Base-by-base conservation (phyloP, 2,888 invertebrate species). In the Nomada goodeniana region DNA sequence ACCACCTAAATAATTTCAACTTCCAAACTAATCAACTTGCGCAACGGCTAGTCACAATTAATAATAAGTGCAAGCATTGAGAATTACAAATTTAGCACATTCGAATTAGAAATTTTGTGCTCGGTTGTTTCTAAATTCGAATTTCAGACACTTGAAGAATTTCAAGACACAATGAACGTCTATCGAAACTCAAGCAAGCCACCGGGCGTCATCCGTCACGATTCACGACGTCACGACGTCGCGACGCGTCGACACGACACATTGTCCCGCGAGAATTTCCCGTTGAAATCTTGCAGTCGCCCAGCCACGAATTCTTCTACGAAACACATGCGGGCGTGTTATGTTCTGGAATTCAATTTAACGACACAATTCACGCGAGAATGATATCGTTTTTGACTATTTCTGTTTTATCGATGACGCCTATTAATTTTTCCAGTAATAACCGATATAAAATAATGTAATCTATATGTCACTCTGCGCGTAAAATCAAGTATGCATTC, bases 261-360 rank as follows among this genome's bases (percentile, higher is more conserved):
- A 61, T 50, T 60, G 65, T 82, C 82, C 65, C 81, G 4, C 29
- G 67, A 53, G 70, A 57, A 71, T 75, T 81, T 82, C 67, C 82
- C 44, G 64, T 11, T 55, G 64, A 67, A 71, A 70, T 72, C 82
- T 71, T 68, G 29, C 57, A 11, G 18, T 11, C 10, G 53, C 26
- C 36, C 50, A 18, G 23, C 4, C 44, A 15, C 26, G 0, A 15
- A 50, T 64, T 64, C 69, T 65, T 69, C 52, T 50, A 55, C 61
- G 23, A 20, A 36, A 63, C 59, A 18, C 59, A 20, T n/a, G 36
- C 15, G 20, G 29, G 47, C 47, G 53, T 42, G 20, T 23, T 36
- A 36, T 29, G 44, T 55, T n/a, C 13, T n/a, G 63, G 64, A 71
- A 79, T 79, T 80, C 47, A 79, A 79, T 79, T 71, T 64, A 52